phyloP scores from a whole-genome alignment of 2,888 invertebrate genomes.

The Cephus nigrinus region DNA sequence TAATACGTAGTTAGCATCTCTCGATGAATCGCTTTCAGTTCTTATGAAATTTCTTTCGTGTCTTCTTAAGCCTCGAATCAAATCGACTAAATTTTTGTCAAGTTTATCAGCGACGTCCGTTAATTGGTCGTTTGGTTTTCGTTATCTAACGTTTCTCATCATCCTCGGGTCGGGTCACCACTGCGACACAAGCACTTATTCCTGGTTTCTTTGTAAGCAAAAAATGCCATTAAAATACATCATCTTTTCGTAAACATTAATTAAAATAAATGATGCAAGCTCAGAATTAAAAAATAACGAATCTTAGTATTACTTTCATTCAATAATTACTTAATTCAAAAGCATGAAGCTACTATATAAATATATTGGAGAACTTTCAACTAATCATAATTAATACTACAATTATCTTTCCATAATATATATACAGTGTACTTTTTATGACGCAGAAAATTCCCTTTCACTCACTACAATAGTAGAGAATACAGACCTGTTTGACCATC shows the following conservation, averaged over 20 bases:
- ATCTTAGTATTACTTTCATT: background rate
- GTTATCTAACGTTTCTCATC: conserved; percentile 27
- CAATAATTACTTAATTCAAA: background rate
- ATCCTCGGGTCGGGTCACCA: conserved; percentile 41
- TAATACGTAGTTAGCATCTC: background rate
- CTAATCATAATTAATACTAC: background rate
- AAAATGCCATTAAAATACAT: background rate
- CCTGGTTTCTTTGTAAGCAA: background rate
- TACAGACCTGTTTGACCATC: conserved; percentile 1
- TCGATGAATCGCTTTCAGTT: background rate
- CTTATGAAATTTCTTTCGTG: background rate
- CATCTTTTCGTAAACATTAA: background rate
- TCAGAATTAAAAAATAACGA: background rate
- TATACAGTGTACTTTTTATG: background rate
- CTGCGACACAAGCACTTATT: conserved; percentile 7
- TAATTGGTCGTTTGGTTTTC: conserved; percentile 12
- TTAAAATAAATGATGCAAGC: background rate
- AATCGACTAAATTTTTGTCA: background rate
- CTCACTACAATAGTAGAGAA: background rate
- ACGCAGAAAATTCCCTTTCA: background rate
- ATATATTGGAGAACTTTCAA: background rate
- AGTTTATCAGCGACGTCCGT: background rate
- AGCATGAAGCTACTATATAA: background rate
- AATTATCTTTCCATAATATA: background rate
- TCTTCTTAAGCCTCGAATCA: background rate